These are phyloP conservation scores for Penaeus vannamei DNA, from an alignment of 1,140 invertebrate genomes.

Conservation along the genomic window DNA sequence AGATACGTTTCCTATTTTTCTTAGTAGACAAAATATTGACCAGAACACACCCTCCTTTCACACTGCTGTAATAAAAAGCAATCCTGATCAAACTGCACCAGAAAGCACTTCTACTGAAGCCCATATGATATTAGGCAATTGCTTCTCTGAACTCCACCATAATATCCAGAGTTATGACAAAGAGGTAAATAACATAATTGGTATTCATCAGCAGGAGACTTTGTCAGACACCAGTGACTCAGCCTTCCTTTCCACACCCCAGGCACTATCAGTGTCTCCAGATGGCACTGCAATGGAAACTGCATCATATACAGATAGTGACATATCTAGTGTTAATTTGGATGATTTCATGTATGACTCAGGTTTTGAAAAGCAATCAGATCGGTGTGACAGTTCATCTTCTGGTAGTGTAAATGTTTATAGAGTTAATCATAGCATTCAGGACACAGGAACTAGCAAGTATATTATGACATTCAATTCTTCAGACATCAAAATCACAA, in stretches of 20 bases:
- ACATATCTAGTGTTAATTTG: slow-evolving; percentile 27
- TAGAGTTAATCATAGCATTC: background rate
- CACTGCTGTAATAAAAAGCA: too few species aligned
- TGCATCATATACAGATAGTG: slow-evolving; percentile 14
- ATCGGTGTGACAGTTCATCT: slow-evolving; percentile 23
- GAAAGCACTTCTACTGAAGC: too few species aligned
- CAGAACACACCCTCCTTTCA: too few species aligned
- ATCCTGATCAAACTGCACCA: too few species aligned
- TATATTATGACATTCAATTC: slow-evolving; percentile 38
- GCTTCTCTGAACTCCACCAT: too few species aligned
- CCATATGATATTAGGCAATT: too few species aligned
- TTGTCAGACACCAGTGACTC: slow-evolving; percentile 20
- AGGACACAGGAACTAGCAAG: background rate
- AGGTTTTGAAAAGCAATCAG: slow-evolving; percentile 18
- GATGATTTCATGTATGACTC: slow-evolving; percentile 33
- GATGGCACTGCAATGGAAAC: background rate
- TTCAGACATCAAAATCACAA: slow-evolving; percentile 17
- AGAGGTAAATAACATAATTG: background rate
- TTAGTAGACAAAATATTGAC: too few species aligned
- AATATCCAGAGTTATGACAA: too few species aligned
- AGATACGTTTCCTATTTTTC: background rate
- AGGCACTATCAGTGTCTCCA: background rate
- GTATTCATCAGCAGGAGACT: background rate
- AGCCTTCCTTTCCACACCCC: background rate
- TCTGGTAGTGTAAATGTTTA: background rate